Conservation (phyloP, 2,113 vertebrate genomes). For the Salvelinus alpinus region DNA sequence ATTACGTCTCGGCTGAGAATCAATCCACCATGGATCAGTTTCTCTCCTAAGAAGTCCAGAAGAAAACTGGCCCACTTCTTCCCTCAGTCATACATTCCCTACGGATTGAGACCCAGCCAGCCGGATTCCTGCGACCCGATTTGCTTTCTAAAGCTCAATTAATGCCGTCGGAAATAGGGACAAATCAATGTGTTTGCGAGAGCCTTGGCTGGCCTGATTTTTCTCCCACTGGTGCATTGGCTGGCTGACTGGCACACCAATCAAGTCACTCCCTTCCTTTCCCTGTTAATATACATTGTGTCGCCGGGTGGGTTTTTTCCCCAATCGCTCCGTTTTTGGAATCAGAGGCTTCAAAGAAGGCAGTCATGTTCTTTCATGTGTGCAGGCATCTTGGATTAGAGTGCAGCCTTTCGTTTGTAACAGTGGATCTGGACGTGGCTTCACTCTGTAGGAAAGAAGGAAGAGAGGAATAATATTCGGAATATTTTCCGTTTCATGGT, state of each 20-base stretch:
- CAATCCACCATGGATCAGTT: background rate
- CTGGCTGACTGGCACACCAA: conserved; percentile 6
- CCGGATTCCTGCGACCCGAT: background rate
- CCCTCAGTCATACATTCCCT: background rate
- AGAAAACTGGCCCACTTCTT: background rate
- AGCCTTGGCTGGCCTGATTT: conserved; percentile 15
- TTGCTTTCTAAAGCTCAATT: background rate
- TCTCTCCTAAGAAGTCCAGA: background rate
- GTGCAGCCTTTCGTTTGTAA: background rate
- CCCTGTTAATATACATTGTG: conserved; percentile 33
- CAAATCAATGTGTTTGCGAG: conserved; percentile 25
- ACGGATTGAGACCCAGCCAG: background rate
- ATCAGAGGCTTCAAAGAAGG: conserved; percentile 51
- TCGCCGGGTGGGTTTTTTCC: conserved; percentile 21
- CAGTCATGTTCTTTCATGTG: conserved; percentile 44
- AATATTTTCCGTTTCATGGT: background rate
- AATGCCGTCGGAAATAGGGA: background rate
- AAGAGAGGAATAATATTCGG: background rate
- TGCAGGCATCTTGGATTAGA: conserved; percentile 1
- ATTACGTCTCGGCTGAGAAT: background rate
- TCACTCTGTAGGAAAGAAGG: background rate
- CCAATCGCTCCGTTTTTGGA: conserved; percentile 28
- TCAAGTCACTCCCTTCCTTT: conserved; percentile 5
- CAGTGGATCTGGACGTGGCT: background rate
- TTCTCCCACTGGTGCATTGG: background rate